Evolutionary conservation across 2,888 invertebrate genomes (phyloP).

Genomic region (Caradrina kadenii): DNA sequence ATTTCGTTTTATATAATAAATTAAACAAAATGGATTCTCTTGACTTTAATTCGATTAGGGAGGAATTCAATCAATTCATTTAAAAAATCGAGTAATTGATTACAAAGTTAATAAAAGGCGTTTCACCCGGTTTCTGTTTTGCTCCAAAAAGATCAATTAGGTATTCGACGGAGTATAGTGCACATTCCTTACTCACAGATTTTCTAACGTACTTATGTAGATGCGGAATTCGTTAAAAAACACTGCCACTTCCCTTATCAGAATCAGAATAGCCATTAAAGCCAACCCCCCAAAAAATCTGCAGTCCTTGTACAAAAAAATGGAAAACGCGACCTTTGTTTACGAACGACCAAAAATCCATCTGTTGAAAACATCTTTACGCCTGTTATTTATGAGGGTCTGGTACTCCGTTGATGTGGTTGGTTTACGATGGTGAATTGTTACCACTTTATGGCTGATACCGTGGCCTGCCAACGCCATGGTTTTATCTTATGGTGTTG

Average conservation of each 20-base stretch:
- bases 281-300: constrained; percentile 24
- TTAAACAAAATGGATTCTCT: constrained; percentile 2
- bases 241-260: constrained; percentile 1
- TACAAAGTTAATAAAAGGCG: constrained; percentile 31
- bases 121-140: constrained; percentile 31
- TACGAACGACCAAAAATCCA: constrained; percentile 56
- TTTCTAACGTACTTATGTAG: neutral
- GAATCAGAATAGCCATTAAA: constrained; percentile 25
- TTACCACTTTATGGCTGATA: constrained; percentile 69
- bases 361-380: constrained; percentile 70
- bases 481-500: constrained; percentile 63
- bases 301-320: constrained; percentile 32
- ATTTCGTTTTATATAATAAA: neutral
- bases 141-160: constrained; percentile 24
- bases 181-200: constrained; percentile 13
- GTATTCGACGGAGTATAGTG: constrained; percentile 28
- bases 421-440: constrained; percentile 77
- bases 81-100: constrained; percentile 17
- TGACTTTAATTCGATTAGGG: constrained; percentile 15
- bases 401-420: constrained; percentile 64
- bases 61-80: constrained; percentile 19
- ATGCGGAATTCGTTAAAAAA: too few relatives aligned
- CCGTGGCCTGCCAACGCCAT: constrained; percentile 56
- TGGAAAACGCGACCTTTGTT: constrained; percentile 49
- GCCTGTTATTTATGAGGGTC: constrained; percentile 69